Evolutionary conservation across 2,113 vertebrate species (phyloP).

Genomic region (Atractosteus spatula): DNA sequence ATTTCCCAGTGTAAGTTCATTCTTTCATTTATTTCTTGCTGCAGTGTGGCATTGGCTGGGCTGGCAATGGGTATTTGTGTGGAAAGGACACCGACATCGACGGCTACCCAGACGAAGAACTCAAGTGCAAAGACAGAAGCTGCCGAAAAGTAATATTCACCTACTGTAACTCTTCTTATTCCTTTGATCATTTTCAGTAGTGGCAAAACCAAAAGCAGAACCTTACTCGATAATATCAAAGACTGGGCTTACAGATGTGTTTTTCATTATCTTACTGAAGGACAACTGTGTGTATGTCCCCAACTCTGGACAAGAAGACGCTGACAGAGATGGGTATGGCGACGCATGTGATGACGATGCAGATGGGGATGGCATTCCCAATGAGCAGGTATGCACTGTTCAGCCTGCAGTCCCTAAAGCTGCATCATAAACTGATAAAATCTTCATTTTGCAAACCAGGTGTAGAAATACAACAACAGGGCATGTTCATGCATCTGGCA

Average conservation of each 20-base stretch:
- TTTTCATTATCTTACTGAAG: constrained; percentile 46
- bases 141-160: constrained; percentile 78
- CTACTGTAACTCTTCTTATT: neutral
- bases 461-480: too few species aligned
- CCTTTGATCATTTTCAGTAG: neutral
- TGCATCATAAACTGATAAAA: too few species aligned
- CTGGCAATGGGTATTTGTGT: constrained; percentile 88
- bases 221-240: too few species aligned
- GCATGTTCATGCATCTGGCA: too few species aligned
- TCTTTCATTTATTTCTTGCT: constrained; percentile 14
- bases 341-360: constrained; percentile 91
- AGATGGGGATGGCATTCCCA: constrained; percentile 85
- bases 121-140: constrained; percentile 72
- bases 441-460: too few species aligned
- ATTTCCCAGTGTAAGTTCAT: too few species aligned
- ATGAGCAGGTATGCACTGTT: constrained; percentile 69
- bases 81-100: constrained; percentile 95
- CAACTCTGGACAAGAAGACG: constrained; percentile 96
- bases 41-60: constrained; percentile 92
- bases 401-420: too few species aligned
- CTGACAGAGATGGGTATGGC: constrained; percentile 82
- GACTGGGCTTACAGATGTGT: too few species aligned
- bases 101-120: constrained; percentile 80
- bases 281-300: constrained; percentile 93
- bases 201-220: too few species aligned